Evolutionary conservation across 2,113 vertebrate species (phyloP).

Genomic region (Melanostigma gelatinosum): DNA sequence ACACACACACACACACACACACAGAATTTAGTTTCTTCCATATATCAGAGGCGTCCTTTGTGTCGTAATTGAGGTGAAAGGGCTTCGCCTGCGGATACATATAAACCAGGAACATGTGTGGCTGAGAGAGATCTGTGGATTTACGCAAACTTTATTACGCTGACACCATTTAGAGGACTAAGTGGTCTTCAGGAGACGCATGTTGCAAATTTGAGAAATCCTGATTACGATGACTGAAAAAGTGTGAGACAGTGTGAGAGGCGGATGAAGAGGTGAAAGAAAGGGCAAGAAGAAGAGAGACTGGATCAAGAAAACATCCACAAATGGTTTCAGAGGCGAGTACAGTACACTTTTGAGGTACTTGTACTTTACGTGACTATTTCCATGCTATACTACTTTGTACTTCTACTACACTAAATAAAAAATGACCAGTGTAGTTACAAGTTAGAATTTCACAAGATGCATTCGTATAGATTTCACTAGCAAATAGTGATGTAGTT

Average conservation of each 20-base stretch:
- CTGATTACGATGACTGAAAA: conserved; percentile 1
- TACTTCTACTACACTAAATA: background rate
- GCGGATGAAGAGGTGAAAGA: background rate
- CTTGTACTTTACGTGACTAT: background rate
- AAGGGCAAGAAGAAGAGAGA: background rate
- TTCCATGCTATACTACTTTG: background rate
- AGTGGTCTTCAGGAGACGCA: background rate
- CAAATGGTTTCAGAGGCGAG: background rate
- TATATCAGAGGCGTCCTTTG: conserved; percentile 30
- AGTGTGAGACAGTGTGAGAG: background rate
- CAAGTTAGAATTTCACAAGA: background rate
- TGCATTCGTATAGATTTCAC: background rate
- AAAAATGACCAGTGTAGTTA: background rate
- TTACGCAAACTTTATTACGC: conserved; percentile 37
- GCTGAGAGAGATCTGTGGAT: conserved; percentile 28
- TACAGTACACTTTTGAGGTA: background rate
- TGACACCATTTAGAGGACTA: background rate
- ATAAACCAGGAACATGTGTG: conserved; percentile 63
- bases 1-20: background rate
- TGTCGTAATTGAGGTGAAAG: conserved; percentile 51
- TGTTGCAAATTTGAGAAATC: conserved; percentile 14
- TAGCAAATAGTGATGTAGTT: background rate
- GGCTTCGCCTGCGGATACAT: conserved; percentile 32
- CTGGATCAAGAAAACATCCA: background rate
- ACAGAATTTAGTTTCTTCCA: conserved; percentile 14